A percentile compares a stretch with the other conserved stretches of the same genome.
Evolutionary conservation across 1,140 invertebrate genomes (phyloP).

Genomic region (Drosophila oshimai): DNA sequence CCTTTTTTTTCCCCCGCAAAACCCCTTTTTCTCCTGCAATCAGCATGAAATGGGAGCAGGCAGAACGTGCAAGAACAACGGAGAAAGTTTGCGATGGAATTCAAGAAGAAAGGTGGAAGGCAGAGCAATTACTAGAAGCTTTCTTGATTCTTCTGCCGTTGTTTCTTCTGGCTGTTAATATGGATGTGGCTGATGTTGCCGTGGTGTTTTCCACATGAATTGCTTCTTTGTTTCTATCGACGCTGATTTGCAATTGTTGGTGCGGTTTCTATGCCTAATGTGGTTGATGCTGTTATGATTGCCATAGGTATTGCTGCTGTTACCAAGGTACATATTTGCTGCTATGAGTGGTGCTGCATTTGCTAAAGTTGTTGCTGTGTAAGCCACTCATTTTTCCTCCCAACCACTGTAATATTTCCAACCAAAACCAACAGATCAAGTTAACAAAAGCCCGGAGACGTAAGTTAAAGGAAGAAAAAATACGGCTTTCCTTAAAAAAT

Average conservation of each 20-base stretch:
- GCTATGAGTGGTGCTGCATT: neutral
- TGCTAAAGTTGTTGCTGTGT: neutral
- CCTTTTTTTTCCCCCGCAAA: neutral
- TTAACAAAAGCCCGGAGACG: neutral
- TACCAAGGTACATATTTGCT: too few relatives aligned
- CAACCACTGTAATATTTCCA: neutral
- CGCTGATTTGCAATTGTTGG: neutral
- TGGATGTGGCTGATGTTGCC: neutral
- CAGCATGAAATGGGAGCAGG: constrained; percentile 38
- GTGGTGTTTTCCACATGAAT: neutral
- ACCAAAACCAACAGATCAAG: constrained; percentile 8
- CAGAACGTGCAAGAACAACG: constrained; percentile 54
- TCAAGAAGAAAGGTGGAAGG: constrained; percentile 19
- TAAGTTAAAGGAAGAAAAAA: neutral
- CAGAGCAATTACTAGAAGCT: constrained; percentile 42
- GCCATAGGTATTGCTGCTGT: neutral
- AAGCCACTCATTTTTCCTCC: too few relatives aligned
- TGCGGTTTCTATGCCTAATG: neutral
- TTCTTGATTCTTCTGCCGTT: constrained; percentile 24
- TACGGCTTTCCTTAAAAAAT: neutral
- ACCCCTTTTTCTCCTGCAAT: neutral
- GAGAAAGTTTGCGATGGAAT: constrained; percentile 49
- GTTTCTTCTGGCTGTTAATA: neutral
- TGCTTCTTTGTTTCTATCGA: too few relatives aligned
- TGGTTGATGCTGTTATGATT: neutral